Evolutionary conservation across 2,888 invertebrate genomes (phyloP).

Genomic region (Drosophila mulleri): DNA sequence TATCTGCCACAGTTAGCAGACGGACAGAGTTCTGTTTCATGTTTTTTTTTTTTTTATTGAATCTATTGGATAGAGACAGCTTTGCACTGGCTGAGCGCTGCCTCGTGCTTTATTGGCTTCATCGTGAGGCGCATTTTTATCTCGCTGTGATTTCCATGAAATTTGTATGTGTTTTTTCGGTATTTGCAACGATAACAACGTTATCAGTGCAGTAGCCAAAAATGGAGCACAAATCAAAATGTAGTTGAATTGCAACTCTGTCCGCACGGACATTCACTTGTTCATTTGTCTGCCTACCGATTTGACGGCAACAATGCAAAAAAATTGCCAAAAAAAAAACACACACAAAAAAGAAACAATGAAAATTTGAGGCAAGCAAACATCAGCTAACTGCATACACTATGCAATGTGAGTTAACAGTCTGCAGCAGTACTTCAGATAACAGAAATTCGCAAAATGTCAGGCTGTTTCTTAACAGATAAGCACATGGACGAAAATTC

Average conservation of each 20-base stretch:
- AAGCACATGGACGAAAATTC: not conserved
- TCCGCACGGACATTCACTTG: conserved; percentile 35
- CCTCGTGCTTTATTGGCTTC: conserved; percentile 22
- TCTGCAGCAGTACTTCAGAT: not conserved
- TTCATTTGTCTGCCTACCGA: conserved; percentile 54
- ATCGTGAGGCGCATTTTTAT: conserved; percentile 29
- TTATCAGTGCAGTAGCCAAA: conserved; percentile 57
- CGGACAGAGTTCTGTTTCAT: not conserved
- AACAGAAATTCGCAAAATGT: not conserved
- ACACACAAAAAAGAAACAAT: not conserved
- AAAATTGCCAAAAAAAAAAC: conserved; percentile 16
- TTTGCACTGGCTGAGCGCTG: not conserved
- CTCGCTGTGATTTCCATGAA: conserved; percentile 12
- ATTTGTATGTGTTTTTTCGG: conserved; percentile 1
- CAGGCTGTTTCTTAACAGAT: not conserved
- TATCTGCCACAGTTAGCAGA: not conserved
- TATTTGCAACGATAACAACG: conserved; percentile 53
- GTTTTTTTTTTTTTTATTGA: not conserved
- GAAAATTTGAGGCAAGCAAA: not conserved
- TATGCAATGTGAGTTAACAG: not conserved
- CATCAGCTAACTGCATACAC: conserved; percentile 8
- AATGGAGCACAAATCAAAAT: conserved; percentile 66
- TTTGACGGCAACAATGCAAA: conserved; percentile 41
- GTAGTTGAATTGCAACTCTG: conserved; percentile 50
- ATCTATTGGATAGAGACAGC: conserved; percentile 4